phyloP scores from a whole-genome alignment of 2,888 invertebrate species.

The Andrena fulva region DNA sequence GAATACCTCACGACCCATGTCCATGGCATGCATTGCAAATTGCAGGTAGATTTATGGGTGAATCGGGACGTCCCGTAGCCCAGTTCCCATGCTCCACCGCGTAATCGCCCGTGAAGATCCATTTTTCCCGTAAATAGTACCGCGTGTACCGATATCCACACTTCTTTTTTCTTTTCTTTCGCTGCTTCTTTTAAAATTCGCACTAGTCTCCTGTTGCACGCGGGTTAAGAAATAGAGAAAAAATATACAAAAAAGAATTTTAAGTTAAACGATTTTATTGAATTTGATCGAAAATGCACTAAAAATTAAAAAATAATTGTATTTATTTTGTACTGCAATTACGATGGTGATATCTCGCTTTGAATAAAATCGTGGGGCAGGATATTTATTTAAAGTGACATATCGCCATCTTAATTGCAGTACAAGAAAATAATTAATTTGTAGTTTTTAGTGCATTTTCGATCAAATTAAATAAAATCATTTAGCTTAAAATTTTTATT shows the following conservation, averaged over 20 bases:
- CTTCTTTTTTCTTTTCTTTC: neutral
- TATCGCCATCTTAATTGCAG: too few species aligned
- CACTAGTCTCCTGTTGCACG: neutral
- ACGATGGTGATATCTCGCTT: too few species aligned
- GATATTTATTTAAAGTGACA: too few species aligned
- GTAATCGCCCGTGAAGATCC: constrained; percentile 69
- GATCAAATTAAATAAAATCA: too few species aligned
- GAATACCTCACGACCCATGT: constrained; percentile 53
- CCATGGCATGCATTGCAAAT: constrained; percentile 70
- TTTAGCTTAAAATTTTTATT: too few species aligned
- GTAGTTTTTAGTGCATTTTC: too few species aligned
- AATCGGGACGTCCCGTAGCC: constrained; percentile 64
- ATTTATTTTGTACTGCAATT: too few species aligned
- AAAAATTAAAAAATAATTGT: too few species aligned
- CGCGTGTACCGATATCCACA: neutral
- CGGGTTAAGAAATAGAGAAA: neutral
- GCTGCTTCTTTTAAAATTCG: neutral
- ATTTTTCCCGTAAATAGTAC: constrained; percentile 36
- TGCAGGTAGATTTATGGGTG: constrained; percentile 70
- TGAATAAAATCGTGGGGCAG: too few species aligned
- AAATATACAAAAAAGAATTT: neutral
- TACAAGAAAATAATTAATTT: too few species aligned
- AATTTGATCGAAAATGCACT: too few species aligned
- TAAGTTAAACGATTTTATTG: too few species aligned
- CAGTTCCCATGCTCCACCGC: constrained; percentile 69